Percentiles rank a stretch among this genome's conserved stretches.
Conservation (phyloP, 2,797 vertebrate genomes). For the Microchirus variegatus region DNA sequence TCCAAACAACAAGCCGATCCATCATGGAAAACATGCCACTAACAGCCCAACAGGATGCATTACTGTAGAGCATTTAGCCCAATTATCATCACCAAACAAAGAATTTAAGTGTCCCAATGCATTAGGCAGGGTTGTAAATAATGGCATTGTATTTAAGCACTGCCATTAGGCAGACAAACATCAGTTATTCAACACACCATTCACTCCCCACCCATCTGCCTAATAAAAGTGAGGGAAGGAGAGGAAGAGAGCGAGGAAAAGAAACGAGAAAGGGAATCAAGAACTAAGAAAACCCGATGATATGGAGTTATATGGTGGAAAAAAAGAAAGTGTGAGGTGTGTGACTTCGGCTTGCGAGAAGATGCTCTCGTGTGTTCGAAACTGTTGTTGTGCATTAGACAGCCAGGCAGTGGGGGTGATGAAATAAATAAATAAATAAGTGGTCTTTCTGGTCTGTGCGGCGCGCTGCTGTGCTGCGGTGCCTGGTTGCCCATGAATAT, state of each 20-base stretch:
- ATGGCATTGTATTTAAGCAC: constrained; percentile 76
- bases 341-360: constrained; percentile 56
- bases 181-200: constrained; percentile 75
- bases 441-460: constrained; percentile 71
- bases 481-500: constrained; percentile 87
- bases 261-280: constrained; percentile 29
- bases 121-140: constrained; percentile 80
- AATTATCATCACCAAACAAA: constrained; percentile 81
- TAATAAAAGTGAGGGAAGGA: constrained; percentile 66
- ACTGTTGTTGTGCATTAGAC: constrained; percentile 78
- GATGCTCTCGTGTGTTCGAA: constrained; percentile 63
- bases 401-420: constrained; percentile 77
- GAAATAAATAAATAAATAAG: constrained; percentile 86
- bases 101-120: constrained; percentile 79
- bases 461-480: constrained; percentile 68
- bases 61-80: constrained; percentile 76
- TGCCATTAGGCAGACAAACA: constrained; percentile 76
- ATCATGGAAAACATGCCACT: constrained; percentile 73
- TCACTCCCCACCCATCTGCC: constrained; percentile 70
- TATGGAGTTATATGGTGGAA: constrained; percentile 35
- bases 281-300: constrained; percentile 23
- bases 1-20: constrained; percentile 72
- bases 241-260: constrained; percentile 11
- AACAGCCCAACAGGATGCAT: constrained; percentile 77
- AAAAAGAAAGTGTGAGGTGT: constrained; percentile 34